Conservation (phyloP, 2,113 vertebrate genomes). For the Oreotragus oreotragus region DNA sequence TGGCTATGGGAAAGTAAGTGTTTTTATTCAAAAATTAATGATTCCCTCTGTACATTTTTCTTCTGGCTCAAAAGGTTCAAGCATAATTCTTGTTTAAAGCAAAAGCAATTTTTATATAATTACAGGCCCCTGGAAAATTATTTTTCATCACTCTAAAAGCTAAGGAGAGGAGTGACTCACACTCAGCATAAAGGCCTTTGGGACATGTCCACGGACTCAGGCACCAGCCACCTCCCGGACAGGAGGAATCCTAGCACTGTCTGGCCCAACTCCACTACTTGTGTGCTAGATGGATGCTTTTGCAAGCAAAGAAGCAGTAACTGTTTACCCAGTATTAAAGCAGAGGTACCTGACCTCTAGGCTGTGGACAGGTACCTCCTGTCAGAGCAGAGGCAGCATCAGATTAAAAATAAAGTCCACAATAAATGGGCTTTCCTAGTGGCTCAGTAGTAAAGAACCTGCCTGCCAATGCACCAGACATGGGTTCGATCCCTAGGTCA, state of each 20-base stretch:
- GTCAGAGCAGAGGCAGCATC: neutral
- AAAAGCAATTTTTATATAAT: conserved; percentile 74
- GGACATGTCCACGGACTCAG: neutral
- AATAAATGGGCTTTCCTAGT: neutral
- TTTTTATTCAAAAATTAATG: conserved; percentile 65
- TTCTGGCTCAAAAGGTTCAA: conserved; percentile 48
- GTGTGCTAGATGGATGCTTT: neutral
- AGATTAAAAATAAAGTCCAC: neutral
- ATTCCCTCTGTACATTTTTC: conserved; percentile 58
- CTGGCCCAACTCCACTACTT: neutral
- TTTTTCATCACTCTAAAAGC: conserved; percentile 45
- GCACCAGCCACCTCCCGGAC: neutral
- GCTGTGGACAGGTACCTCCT: neutral
- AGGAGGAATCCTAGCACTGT: neutral
- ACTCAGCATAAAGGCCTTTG: neutral
- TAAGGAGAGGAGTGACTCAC: neutral
- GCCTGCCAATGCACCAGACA: neutral
- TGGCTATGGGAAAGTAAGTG: conserved; percentile 32
- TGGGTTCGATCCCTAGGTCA: neutral
- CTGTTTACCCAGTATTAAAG: neutral
- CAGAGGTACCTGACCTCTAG: neutral
- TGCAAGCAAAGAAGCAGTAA: neutral
- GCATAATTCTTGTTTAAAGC: conserved; percentile 69
- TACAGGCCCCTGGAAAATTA: conserved; percentile 54
- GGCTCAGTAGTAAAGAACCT: neutral